Base-by-base conservation (phyloP, 2,113 vertebrate species). In the Rhynchomys soricoides region DNA sequence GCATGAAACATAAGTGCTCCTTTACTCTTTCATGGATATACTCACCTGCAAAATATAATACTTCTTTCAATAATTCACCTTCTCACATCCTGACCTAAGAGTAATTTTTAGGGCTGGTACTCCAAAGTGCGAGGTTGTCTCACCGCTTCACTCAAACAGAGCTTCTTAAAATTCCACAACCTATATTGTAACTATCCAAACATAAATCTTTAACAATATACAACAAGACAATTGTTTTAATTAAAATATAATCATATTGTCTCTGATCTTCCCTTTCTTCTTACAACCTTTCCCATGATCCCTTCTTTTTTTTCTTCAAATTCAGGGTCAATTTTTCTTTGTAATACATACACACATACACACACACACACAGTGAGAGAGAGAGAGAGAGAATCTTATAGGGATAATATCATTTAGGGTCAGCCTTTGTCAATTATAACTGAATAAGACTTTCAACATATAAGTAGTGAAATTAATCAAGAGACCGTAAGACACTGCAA, bases 391-490 rank as follows among this genome's bases (percentile, higher is more conserved):
- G 34, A 34, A 9, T 40, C 43, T 73, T 83, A 59, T 37, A 2
- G 13, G 24, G 17, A 0, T 37, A 52, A 50, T 82, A 55, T 55
- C 52, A 2, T 8, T 74, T 62, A 94, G 70, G 48, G 66, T 90
- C 81, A 89, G 82, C 81, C 62, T 91, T 94, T 86, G 55, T 91
- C 71, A 74, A 8, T 2, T 37, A 11, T 86, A 89, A 86, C 26
- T 95, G 31, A 89, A 8, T 21, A 87, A 90, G 24, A 50, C 19
- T 89, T 95, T 94, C 43, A 70, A 88, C 21, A 50, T 34, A 40
- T 74, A 96, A 87, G 10, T 45, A 92, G 13, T 50, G 71, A 93
- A 95, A 95, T 88, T 96, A 96, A 83, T 79, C 79, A 96, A 95
- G 77, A 95, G 5, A 74, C 2, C 9, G 17, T 64, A 92, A 85